A percentile compares a stretch with the other conserved stretches of the same genome.
phyloP scores from a whole-genome alignment of 2,888 invertebrate species.

The Anorthoa munda region DNA sequence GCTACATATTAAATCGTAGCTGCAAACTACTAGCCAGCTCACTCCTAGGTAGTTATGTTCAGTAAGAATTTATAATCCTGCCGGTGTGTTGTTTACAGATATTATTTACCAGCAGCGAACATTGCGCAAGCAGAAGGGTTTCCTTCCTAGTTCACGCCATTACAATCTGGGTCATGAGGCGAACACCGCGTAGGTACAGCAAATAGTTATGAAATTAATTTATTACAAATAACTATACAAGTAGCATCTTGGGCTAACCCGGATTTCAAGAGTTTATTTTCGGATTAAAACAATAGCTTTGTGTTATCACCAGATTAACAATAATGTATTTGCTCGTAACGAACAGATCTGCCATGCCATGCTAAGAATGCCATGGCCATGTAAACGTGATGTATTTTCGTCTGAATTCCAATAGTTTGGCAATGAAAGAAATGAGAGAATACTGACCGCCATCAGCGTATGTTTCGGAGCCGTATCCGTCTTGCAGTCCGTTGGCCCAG shows the following conservation, averaged over 20 bases:
- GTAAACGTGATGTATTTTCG: constrained; percentile 83
- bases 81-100: constrained; percentile 63
- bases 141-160: constrained; percentile 79
- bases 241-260: constrained; percentile 55
- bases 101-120: constrained; percentile 75
- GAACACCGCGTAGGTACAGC: constrained; percentile 57
- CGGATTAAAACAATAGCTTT: constrained; percentile 61
- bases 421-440: constrained; percentile 77
- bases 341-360: constrained; percentile 66
- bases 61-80: constrained; percentile 49
- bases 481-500: constrained; percentile 99
- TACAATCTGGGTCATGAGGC: constrained; percentile 81
- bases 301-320: constrained; percentile 72
- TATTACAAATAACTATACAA: constrained; percentile 53
- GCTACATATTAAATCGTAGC: neutral
- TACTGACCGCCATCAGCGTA: constrained; percentile 99
- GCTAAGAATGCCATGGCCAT: constrained; percentile 82
- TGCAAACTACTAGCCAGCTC: constrained; percentile 1
- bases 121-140: constrained; percentile 76
- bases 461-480: constrained; percentile 99
- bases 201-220: constrained; percentile 65
- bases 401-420: constrained; percentile 82
- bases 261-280: constrained; percentile 65
- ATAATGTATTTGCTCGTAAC: constrained; percentile 73
- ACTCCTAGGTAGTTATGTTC: constrained; percentile 22